Percentiles rank a stretch among this genome's conserved stretches.
Conservation (phyloP, 2,113 vertebrate genomes). For the Pimephales promelas region DNA sequence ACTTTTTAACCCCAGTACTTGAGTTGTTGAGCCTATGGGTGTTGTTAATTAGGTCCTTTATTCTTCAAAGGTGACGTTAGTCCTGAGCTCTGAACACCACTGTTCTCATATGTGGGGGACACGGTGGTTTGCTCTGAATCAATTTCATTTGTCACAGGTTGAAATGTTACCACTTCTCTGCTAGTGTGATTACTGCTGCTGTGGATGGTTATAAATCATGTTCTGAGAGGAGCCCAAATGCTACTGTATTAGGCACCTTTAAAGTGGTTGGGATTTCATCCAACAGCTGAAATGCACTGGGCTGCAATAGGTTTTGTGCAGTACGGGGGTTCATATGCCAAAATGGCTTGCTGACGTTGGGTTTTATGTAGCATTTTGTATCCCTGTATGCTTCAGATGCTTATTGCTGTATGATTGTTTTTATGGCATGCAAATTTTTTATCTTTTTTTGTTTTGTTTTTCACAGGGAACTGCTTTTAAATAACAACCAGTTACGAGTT, state of each 20-base stretch:
- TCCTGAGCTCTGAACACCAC: not conserved
- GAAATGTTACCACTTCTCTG: slow-evolving; percentile 38
- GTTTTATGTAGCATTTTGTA: not conserved
- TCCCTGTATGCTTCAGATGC: not conserved
- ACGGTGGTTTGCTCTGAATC: slow-evolving; percentile 29
- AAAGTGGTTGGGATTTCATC: slow-evolving; percentile 3
- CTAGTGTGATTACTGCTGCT: slow-evolving; percentile 38
- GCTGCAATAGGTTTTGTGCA: not conserved
- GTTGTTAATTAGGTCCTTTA: slow-evolving; percentile 36
- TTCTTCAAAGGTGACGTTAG: slow-evolving; percentile 29
- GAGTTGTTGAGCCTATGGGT: not conserved
- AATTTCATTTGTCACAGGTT: slow-evolving; percentile 41
- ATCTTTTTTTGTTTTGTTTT: slow-evolving; percentile 41
- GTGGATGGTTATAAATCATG: slow-evolving; percentile 33
- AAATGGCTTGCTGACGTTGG: not conserved
- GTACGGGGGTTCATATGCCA: not conserved
- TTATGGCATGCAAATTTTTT: slow-evolving; percentile 39
- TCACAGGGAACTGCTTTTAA: slow-evolving; percentile 99
- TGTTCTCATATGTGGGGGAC: slow-evolving; percentile 24
- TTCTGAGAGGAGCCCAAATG: slow-evolving; percentile 19
- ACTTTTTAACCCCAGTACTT: not conserved
- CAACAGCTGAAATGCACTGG: not conserved
- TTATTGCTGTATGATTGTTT: not conserved
- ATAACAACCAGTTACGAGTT: slow-evolving; percentile 99
- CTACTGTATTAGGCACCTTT: slow-evolving; percentile 4